Evolutionary conservation across 1,140 invertebrate species (phyloP).

Genomic region (Maniola jurtina): DNA sequence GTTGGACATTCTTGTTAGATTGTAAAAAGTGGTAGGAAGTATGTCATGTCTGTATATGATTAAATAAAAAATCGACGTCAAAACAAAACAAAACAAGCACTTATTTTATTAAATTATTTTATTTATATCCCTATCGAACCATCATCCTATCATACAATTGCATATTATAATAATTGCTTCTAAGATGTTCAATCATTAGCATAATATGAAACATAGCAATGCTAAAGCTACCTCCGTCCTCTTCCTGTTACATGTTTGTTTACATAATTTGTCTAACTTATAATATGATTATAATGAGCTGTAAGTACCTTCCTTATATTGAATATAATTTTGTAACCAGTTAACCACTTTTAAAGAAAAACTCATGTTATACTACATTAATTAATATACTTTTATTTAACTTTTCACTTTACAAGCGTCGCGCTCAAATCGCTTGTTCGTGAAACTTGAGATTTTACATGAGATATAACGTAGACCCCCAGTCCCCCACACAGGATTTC

Average conservation of each 20-base stretch:
- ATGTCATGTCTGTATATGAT: neutral
- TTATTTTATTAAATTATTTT: neutral
- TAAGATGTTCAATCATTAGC: neutral
- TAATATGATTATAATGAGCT: neutral
- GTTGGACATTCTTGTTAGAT: neutral
- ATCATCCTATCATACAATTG: neutral
- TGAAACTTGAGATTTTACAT: too few relatives aligned
- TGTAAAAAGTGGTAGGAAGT: neutral
- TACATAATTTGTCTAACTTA: neutral
- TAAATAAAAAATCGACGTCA: neutral
- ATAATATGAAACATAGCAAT: neutral
- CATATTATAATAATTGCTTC: neutral
- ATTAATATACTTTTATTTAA: too few relatives aligned
- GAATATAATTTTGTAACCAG: too few relatives aligned
- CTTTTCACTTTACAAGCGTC: too few relatives aligned
- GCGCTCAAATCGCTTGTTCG: too few relatives aligned
- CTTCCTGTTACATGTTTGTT: conserved; percentile 1
- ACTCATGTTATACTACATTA: too few relatives aligned
- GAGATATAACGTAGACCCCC: too few relatives aligned
- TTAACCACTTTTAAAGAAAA: too few relatives aligned
- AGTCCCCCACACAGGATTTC: too few relatives aligned
- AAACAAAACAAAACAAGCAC: neutral
- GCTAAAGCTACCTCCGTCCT: neutral
- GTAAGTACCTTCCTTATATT: neutral
- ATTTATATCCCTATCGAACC: neutral